These are phyloP conservation scores for Toxotes lorentzi DNA, from an alignment of 2,797 vertebrate species.

Conservation along the genomic window DNA sequence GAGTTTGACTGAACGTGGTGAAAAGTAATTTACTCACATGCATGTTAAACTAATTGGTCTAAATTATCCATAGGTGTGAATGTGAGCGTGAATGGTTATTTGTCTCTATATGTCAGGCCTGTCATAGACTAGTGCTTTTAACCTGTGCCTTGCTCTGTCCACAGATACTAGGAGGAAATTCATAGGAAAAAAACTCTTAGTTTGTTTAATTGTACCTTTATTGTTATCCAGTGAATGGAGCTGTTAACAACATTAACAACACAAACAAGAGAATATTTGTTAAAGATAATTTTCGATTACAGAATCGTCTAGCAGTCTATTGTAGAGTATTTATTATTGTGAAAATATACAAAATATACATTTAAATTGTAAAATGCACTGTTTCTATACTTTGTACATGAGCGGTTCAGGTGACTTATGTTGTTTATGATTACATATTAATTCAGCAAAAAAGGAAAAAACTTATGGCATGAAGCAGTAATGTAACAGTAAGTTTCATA, in stretches of 20 bases:
- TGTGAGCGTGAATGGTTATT: no score
- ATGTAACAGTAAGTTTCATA: not conserved
- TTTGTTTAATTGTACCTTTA: not conserved
- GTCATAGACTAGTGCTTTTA: not conserved
- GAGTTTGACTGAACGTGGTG: no score
- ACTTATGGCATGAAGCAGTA: not conserved
- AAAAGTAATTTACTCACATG: no score
- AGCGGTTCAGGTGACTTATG: not conserved
- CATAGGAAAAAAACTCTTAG: not conserved
- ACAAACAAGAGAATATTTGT: not conserved
- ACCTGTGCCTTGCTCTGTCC: not conserved
- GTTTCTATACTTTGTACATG: not conserved
- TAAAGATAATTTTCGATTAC: not conserved
- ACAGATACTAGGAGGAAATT: not conserved
- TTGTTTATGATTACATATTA: not conserved
- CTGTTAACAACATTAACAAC: not conserved
- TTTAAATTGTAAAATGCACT: not conserved
- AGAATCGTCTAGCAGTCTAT: not conserved
- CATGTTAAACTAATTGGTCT: no score
- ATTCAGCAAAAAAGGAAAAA: not conserved
- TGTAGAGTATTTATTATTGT: not conserved
- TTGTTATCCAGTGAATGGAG: not conserved
- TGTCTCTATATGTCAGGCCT: no score
- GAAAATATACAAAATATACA: not conserved
- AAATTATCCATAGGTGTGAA: no score